phyloP scores from a whole-genome alignment of 1,140 invertebrate genomes.

The Drosophila kurseongensis region DNA sequence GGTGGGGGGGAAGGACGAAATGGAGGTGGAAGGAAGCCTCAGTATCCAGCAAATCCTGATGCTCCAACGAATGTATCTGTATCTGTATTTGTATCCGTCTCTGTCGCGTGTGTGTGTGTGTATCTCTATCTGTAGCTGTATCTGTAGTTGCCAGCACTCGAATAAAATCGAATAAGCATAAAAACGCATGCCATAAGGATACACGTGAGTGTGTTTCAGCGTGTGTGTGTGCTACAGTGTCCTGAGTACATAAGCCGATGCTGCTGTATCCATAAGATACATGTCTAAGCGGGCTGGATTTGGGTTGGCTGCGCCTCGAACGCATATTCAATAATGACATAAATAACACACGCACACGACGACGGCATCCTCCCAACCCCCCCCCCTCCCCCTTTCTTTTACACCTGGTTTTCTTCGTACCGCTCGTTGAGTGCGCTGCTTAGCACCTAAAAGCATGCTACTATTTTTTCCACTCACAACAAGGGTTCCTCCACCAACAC shows the following conservation, averaged over 20 bases:
- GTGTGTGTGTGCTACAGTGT: slow-evolving; percentile 17
- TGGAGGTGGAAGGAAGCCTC: slow-evolving; percentile 28
- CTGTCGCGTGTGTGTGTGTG: neutral
- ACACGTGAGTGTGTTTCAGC: slow-evolving; percentile 12
- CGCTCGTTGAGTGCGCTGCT: slow-evolving; percentile 65
- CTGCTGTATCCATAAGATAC: slow-evolving; percentile 49
- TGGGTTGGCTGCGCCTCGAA: slow-evolving; percentile 68
- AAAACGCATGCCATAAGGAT: slow-evolving; percentile 72
- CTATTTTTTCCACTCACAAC: slow-evolving; percentile 53
- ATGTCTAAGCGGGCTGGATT: slow-evolving; percentile 65
- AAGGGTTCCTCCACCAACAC: slow-evolving; percentile 4
- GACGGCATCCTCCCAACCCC: neutral
- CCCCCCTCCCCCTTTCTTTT: neutral
- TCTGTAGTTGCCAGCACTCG: slow-evolving; percentile 60
- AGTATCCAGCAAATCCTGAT: slow-evolving; percentile 75
- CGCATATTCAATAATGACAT: slow-evolving; percentile 83
- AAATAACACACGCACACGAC: slow-evolving; percentile 55
- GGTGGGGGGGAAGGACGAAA: neutral
- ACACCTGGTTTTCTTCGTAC: slow-evolving; percentile 9
- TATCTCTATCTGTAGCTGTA: slow-evolving; percentile 14
- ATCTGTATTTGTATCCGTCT: slow-evolving; percentile 19
- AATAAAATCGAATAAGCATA: slow-evolving; percentile 83
- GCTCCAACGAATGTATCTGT: slow-evolving; percentile 46
- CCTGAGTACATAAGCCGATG: slow-evolving; percentile 57
- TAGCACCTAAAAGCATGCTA: slow-evolving; percentile 83